These are phyloP conservation scores for pig (Sus scrofa) DNA, from an alignment of 2,113 vertebrate species.

Conservation along the genomic window DNA sequence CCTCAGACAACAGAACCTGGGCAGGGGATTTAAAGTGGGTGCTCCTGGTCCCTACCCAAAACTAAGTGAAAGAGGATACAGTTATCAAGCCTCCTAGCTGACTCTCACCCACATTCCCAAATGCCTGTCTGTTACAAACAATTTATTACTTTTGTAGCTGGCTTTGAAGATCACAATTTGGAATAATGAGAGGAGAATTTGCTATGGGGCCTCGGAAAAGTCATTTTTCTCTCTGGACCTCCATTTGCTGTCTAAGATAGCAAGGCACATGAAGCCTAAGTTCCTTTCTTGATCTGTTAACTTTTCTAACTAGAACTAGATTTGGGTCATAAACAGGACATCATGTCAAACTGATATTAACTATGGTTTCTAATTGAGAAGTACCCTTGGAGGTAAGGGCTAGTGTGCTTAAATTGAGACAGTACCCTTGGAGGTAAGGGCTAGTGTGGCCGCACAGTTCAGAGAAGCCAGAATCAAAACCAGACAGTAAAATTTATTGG, in stretches of 20 bases:
- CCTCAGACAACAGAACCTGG: neutral
- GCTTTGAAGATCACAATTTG: neutral
- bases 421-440: neutral
- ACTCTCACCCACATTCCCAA: neutral
- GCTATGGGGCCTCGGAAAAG: neutral
- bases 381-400: neutral
- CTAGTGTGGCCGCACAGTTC: neutral
- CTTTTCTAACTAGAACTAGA: neutral
- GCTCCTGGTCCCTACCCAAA: neutral
- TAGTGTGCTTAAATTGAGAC: neutral
- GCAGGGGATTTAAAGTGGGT: neutral
- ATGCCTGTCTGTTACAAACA: neutral
- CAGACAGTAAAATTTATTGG: neutral
- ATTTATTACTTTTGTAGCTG: neutral
- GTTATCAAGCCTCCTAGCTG: neutral
- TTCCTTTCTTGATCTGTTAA: neutral
- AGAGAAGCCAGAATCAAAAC: neutral
- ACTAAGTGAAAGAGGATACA: neutral
- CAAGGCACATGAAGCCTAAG: neutral
- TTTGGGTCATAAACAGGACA: neutral
- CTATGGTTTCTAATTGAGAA: neutral
- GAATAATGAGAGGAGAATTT: neutral
- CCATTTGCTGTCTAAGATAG: neutral
- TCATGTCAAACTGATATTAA: neutral
- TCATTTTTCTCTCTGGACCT: neutral